Conservation (phyloP, 2,888 invertebrate species). For the Bhutanitis thaidina region DNA sequence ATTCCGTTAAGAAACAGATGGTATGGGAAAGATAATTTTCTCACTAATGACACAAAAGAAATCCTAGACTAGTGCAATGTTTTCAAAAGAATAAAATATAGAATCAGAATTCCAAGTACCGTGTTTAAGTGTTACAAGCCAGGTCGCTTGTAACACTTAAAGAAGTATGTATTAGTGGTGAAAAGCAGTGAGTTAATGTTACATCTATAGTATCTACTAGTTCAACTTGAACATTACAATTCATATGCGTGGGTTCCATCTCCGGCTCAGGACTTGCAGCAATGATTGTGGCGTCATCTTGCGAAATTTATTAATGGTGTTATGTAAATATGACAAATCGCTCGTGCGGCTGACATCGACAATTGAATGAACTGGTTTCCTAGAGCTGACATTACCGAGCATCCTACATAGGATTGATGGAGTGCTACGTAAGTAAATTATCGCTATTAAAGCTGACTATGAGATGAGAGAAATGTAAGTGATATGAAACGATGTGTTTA, state of each 20-base stretch:
- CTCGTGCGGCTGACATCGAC: conserved; percentile 22
- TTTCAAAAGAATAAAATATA: too few relatives aligned
- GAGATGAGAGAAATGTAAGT: too few relatives aligned
- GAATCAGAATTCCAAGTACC: too few relatives aligned
- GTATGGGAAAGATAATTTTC: too few relatives aligned
- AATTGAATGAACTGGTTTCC: conserved; percentile 18
- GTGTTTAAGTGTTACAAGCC: too few relatives aligned
- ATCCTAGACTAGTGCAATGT: too few relatives aligned
- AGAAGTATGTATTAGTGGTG: neutral
- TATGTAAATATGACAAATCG: conserved; percentile 58
- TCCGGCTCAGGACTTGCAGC: conserved; percentile 50
- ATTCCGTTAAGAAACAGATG: too few relatives aligned
- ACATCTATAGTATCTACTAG: neutral
- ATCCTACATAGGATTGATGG: conserved; percentile 17
- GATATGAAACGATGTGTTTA: too few relatives aligned
- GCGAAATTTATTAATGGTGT: conserved; percentile 60
- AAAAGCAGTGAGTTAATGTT: conserved; percentile 5
- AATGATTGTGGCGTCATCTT: conserved; percentile 46
- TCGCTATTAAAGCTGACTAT: too few relatives aligned
- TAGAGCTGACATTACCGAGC: conserved; percentile 7
- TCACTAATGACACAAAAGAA: too few relatives aligned
- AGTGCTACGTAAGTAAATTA: conserved; percentile 4
- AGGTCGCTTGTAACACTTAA: too few relatives aligned
- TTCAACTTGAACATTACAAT: conserved; percentile 52
- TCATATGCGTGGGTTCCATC: conserved; percentile 70